A percentile compares a stretch with the other conserved stretches of the same genome.
Evolutionary conservation across 2,113 vertebrate species (phyloP).

Genomic region (Podiceps cristatus): DNA sequence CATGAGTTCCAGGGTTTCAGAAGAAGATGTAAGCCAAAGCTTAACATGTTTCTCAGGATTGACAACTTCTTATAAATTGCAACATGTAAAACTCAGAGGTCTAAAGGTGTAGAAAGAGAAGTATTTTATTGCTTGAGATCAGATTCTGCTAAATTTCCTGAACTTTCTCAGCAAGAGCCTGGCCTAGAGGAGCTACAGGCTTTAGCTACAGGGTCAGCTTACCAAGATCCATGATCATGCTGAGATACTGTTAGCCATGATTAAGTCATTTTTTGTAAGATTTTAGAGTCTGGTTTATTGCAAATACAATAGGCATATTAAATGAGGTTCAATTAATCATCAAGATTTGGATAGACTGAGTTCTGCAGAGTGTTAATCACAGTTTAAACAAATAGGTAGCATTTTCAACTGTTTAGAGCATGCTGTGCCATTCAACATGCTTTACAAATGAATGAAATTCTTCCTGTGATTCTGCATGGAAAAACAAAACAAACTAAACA

Average conservation of each 20-base stretch:
- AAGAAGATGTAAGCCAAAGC: neutral
- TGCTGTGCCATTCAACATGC: neutral
- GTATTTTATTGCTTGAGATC: neutral
- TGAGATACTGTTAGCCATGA: neutral
- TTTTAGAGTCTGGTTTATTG: neutral
- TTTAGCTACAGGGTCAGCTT: neutral
- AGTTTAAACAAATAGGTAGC: conserved; percentile 26
- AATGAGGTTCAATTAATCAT: conserved; percentile 18
- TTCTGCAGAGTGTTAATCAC: conserved; percentile 37
- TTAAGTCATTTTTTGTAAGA: neutral
- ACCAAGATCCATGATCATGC: neutral
- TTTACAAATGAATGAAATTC: conserved; percentile 21
- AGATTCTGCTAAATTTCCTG: neutral
- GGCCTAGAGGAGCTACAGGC: neutral
- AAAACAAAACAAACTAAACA: neutral
- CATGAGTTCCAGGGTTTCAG: neutral
- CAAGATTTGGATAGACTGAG: neutral
- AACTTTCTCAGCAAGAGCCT: neutral
- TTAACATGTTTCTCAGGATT: neutral
- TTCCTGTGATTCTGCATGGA: neutral
- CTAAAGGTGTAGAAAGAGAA: neutral
- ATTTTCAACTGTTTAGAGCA: conserved; percentile 1
- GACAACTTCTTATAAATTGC: neutral
- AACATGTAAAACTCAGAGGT: neutral
- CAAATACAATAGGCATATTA: conserved; percentile 22